A percentile compares a stretch with the other conserved stretches of the same genome.
These are phyloP conservation scores for Phyllopteryx taeniolatus DNA, from an alignment of 2,113 vertebrate species.

Conservation along the genomic window DNA sequence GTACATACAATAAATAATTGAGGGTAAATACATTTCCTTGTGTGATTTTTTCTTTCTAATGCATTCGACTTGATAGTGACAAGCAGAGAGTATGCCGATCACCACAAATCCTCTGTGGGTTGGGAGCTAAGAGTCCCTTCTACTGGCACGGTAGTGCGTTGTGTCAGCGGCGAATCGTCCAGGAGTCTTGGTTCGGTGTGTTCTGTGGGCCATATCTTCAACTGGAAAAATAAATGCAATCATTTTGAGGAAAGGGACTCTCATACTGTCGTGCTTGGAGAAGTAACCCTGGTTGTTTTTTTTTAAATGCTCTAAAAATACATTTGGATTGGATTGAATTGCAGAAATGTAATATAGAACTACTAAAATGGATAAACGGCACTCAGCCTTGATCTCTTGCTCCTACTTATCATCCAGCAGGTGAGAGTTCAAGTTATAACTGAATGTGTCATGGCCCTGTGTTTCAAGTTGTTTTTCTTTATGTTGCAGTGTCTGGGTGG, in stretches of 20 bases:
- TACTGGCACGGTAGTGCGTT: constrained; percentile 18
- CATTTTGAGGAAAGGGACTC: neutral
- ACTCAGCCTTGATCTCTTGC: neutral
- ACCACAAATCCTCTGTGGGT: constrained; percentile 19
- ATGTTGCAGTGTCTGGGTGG: too few relatives aligned
- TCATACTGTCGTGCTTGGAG: neutral
- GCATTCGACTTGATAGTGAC: constrained; percentile 22
- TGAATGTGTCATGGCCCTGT: too few relatives aligned
- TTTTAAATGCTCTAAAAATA: neutral
- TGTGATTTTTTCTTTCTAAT: constrained; percentile 5
- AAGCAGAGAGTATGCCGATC: constrained; percentile 33
- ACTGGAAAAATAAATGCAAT: constrained; percentile 29
- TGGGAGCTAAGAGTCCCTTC: constrained; percentile 15
- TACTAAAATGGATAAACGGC: neutral
- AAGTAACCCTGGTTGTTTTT: neutral
- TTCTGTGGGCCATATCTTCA: constrained; percentile 26
- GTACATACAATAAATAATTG: constrained; percentile 3
- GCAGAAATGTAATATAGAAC: neutral
- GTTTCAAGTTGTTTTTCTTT: too few relatives aligned
- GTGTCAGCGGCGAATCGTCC: constrained; percentile 24
- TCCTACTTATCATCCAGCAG: constrained; percentile 6
- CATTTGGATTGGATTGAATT: neutral
- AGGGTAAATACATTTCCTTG: constrained; percentile 17
- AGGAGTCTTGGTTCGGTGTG: constrained; percentile 27
- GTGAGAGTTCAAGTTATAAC: neutral